Evolutionary conservation across 2,797 vertebrate genomes (phyloP).

Genomic region (Phrynocephalus guinanensis): DNA sequence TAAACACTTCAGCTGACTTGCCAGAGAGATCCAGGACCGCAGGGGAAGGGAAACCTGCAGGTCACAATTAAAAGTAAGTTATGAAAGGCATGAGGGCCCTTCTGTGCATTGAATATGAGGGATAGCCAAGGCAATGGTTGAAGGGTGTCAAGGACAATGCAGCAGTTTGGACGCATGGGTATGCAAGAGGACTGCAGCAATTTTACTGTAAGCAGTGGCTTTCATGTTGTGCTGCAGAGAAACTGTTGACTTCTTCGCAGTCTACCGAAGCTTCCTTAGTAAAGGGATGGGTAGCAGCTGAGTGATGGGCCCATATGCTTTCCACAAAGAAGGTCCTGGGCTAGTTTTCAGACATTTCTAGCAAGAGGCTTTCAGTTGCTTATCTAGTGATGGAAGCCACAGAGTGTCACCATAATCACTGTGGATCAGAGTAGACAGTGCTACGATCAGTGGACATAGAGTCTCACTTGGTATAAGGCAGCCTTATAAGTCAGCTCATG

Average conservation of each 20-base stretch:
- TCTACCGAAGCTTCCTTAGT: neutral
- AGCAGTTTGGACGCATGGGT: no score
- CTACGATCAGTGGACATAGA: neutral
- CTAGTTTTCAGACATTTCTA: neutral
- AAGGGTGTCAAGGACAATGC: neutral
- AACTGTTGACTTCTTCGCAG: neutral
- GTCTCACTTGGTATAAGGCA: neutral
- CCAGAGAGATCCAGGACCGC: constrained; percentile 31
- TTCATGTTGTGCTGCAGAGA: neutral
- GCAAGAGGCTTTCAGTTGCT: no score
- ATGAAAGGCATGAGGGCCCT: neutral
- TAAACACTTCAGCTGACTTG: constrained; percentile 46
- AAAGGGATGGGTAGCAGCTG: neutral
- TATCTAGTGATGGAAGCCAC: no score
- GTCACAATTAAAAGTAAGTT: constrained; percentile 2
- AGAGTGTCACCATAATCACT: no score
- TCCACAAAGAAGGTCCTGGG: no score
- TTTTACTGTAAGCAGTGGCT: neutral
- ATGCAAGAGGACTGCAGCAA: rapidly evolving
- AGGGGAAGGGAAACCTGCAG: constrained; percentile 12
- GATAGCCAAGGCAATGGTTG: neutral
- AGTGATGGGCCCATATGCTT: no score
- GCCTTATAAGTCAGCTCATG: neutral
- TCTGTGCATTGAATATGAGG: neutral
- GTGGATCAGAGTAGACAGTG: neutral